phyloP scores from a whole-genome alignment of 2,888 invertebrate genomes.

The Horisme vitalbata region DNA sequence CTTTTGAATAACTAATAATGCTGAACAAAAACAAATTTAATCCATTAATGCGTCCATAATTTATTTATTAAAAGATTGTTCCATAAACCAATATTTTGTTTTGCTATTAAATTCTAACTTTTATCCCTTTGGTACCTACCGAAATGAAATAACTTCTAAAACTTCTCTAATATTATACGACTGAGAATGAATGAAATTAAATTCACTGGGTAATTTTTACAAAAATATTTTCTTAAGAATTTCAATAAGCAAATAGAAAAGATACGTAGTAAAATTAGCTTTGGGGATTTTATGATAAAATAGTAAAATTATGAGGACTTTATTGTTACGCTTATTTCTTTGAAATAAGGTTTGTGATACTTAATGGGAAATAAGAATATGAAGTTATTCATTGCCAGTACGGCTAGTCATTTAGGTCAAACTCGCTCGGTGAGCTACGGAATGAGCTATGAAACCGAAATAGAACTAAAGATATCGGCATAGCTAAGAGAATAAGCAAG shows the following conservation, averaged over 20 bases:
- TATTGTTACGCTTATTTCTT: too few species aligned
- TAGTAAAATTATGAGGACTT: too few species aligned
- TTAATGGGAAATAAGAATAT: too few species aligned
- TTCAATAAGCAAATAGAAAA: slow-evolving; percentile 57
- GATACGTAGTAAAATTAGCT: too few species aligned
- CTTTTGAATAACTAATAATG: background rate
- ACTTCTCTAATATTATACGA: slow-evolving; percentile 55
- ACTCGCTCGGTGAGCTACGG: too few species aligned
- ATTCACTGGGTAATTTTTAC: slow-evolving; percentile 54
- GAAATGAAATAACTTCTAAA: slow-evolving; percentile 65
- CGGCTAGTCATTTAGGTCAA: too few species aligned
- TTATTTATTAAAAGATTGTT: slow-evolving; percentile 23
- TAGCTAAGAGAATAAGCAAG: too few species aligned
- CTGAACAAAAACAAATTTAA: slow-evolving; percentile 3
- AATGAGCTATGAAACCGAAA: too few species aligned
- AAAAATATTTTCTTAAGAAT: slow-evolving; percentile 54
- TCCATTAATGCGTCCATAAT: slow-evolving; percentile 5
- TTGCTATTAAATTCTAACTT: slow-evolving; percentile 47
- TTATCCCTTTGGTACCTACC: slow-evolving; percentile 53
- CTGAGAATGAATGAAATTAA: slow-evolving; percentile 54
- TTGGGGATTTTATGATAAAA: too few species aligned
- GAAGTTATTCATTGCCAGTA: too few species aligned
- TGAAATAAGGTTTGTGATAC: too few species aligned
- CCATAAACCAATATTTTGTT: slow-evolving; percentile 35
- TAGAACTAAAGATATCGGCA: too few species aligned